phyloP scores from a whole-genome alignment of 2,113 vertebrate species.

The Daboia siamensis region DNA sequence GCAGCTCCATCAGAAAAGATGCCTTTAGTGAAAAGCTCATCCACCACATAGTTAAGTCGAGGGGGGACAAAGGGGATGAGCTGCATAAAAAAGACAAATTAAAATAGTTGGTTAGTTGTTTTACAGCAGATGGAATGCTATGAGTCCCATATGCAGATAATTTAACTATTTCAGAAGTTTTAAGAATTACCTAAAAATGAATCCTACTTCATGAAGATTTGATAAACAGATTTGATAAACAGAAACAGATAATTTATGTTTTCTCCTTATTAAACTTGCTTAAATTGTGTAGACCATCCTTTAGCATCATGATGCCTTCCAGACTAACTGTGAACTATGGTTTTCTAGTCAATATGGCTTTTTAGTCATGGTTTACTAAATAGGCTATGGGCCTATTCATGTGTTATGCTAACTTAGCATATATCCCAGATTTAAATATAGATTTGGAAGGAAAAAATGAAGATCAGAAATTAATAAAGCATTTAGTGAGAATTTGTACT shows the following conservation, averaged over 20 bases:
- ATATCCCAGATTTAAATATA: not conserved
- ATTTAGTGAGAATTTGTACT: not conserved
- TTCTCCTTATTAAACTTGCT: not conserved
- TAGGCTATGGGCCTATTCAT: not conserved
- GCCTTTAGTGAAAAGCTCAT: conserved; percentile 40
- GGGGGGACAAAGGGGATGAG: conserved; percentile 68
- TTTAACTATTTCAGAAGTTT: not conserved
- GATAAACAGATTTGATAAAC: not conserved
- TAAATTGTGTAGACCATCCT: not conserved
- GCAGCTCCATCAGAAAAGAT: conserved; percentile 56
- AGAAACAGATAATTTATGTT: not conserved
- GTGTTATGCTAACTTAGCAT: not conserved
- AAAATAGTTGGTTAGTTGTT: not conserved
- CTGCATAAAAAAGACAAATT: conserved; percentile 44
- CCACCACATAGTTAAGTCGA: not conserved
- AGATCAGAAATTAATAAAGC: not conserved
- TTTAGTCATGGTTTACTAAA: not conserved
- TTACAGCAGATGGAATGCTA: not conserved
- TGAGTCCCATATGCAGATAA: no score
- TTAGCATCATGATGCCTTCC: not conserved
- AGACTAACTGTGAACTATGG: not conserved
- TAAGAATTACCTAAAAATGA: not conserved
- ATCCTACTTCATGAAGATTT: not conserved
- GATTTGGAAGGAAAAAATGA: not conserved
- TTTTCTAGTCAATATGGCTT: not conserved